These are phyloP conservation scores for Sinodicranocentrus sp. DNA, from an alignment of 2,888 invertebrate genomes.

Conservation along the genomic window DNA sequence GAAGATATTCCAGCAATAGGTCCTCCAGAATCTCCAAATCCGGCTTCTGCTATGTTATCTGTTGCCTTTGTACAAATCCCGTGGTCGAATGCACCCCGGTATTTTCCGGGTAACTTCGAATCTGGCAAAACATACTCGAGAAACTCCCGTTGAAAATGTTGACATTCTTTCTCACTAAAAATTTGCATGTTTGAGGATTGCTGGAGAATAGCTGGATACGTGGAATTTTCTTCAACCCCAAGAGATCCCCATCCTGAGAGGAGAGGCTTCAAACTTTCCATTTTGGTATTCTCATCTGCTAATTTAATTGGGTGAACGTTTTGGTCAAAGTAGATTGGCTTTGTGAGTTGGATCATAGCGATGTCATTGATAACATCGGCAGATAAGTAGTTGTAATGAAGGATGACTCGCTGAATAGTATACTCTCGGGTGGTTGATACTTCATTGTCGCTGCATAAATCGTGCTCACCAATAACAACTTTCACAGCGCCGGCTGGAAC, in stretches of 20 bases:
- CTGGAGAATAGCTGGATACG: constrained; percentile 70
- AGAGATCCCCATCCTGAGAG: constrained; percentile 71
- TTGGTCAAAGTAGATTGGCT: constrained; percentile 67
- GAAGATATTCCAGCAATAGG: constrained; percentile 39
- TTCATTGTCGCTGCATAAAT: constrained; percentile 68
- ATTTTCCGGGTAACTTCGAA: constrained; percentile 58
- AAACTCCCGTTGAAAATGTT: constrained; percentile 58
- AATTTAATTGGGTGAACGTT: constrained; percentile 69
- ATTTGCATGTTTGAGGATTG: constrained; percentile 61
- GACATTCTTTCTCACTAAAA: constrained; percentile 56
- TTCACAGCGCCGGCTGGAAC: constrained; percentile 50
- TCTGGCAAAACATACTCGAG: constrained; percentile 43
- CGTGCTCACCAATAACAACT: constrained; percentile 72
- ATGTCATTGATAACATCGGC: constrained; percentile 73
- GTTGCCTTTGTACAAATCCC: constrained; percentile 67
- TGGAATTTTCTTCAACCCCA: constrained; percentile 64
- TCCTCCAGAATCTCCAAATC: constrained; percentile 71
- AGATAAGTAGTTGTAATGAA: constrained; percentile 72
- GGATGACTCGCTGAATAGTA: constrained; percentile 57
- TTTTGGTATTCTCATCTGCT: constrained; percentile 42
- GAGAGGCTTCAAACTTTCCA: constrained; percentile 41
- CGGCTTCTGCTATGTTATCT: constrained; percentile 63
- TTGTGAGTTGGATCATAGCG: constrained; percentile 67
- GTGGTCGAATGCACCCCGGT: constrained; percentile 47
- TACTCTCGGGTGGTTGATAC: constrained; percentile 58